Evolutionary conservation across 35 echinoderm and acorn worm genomes (phyloP).

Genomic region (Anneissia japonica): DNA sequence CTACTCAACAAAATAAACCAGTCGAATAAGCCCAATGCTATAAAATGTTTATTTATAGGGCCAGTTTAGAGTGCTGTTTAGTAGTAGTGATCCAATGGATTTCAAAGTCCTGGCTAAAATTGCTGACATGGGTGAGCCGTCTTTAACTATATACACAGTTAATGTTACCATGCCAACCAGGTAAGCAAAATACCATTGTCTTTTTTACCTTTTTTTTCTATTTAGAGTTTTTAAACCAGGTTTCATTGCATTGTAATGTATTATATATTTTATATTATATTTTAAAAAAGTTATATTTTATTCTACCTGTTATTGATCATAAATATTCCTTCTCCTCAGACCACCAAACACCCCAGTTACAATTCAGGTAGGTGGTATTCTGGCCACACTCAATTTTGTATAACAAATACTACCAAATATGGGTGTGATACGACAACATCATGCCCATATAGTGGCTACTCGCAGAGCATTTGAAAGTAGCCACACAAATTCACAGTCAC

Average conservation of each 20-base stretch:
- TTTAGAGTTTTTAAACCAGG: too few species aligned
- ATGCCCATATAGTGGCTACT: too few species aligned
- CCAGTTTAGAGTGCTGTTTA: conserved; percentile 36
- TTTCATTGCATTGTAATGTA: too few species aligned
- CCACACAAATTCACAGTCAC: too few species aligned
- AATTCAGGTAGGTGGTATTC: not conserved
- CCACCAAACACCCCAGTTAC: not conserved
- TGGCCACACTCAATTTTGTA: not conserved
- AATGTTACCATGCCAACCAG: conserved; percentile 70
- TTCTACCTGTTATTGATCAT: not conserved
- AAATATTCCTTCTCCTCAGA: not conserved
- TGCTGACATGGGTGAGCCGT: conserved; percentile 46
- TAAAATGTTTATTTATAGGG: conserved; percentile 28
- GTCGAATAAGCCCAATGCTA: too few species aligned
- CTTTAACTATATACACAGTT: conserved; percentile 52
- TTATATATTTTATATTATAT: too few species aligned
- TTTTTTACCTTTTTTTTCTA: too few species aligned
- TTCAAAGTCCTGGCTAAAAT: conserved; percentile 15
- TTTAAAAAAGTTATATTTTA: too few species aligned
- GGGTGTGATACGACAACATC: too few species aligned
- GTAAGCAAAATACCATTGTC: too few species aligned
- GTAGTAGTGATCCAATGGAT: not conserved
- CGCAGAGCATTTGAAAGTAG: too few species aligned
- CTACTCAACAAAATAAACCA: too few species aligned
- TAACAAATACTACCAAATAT: not conserved